Base-by-base conservation (phyloP, 1,140 invertebrate genomes). In the Laupala kohalensis region DNA sequence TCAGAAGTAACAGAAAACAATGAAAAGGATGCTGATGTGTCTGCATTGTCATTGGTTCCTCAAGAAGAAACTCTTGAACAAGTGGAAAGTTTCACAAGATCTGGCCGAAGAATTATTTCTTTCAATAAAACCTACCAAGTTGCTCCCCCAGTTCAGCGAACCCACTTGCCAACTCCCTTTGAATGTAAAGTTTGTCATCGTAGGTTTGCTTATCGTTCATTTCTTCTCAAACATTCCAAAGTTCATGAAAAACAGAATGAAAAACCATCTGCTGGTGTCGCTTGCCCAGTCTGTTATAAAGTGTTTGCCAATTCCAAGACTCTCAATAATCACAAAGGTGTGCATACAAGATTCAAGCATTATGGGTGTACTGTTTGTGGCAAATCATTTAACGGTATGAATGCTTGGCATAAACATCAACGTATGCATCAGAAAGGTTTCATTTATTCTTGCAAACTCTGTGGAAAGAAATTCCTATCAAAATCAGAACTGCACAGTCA, bases 401-500 rank as follows among this genome's bases (percentile, higher is more conserved):
- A 71, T 27, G 28, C 62, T 13, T 71, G 70, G 70, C 53, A 65
- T 15, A 27, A 64, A 23, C 70, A 71, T 66, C 62, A 71, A 27
- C 27, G 19, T 25, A 25, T 62, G 25, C 70, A 71, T 64, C 62
- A 29, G 24, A 28, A 30, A 27, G 19, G 27, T 24, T 6, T 71
- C 24, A 80, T 83, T n/a, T 81, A 83, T 69, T 83, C 82, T 67
- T 90, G 88, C 67, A 81, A 84, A 13, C 83, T 89, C 12, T 90
- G 88, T 73, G 84, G 85, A 12, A 84, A 86, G 74, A 83, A 83
- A 64, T 89, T 89, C 75, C 77, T 83, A 27, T 83, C 86, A 15
- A 83, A 84, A 24, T 79, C 79, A 0, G 85, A 88, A 70, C 78
- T 88, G 5, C 82, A 83, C 0, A 86, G 89, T 73, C 88, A 90